Base-by-base conservation (phyloP, 1,140 invertebrate genomes). In the Bombus impatiens region DNA sequence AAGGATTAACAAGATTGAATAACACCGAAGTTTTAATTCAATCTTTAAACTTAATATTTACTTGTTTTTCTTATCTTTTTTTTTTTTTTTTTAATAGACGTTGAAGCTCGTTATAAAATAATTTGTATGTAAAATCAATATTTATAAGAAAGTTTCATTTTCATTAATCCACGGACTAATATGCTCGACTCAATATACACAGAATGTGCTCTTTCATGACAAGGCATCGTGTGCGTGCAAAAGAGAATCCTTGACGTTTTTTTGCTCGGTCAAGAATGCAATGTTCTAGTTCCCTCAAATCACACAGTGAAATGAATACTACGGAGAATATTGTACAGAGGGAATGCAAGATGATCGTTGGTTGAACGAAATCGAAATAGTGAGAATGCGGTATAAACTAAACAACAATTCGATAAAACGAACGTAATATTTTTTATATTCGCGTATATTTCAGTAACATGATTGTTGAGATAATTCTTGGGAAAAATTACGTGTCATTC, bases 201-300 rank as follows among this genome's bases (percentile, higher is more conserved):
- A 1, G 32, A 53, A 53, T 53, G 47, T 53, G 47, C 18, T 53
- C 18, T 53, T 53, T 53, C 47, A 53, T 22, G 47, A 53, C 47
- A 53, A 53, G 25, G 65, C 32, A 40, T 68, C 78, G 22, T 53
- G 15, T n/a, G 65, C 44, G 78, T n/a, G 65, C 44, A 53, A 80
- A 80, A 53, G 42, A 53, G 65, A 37, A 80, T 80, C 78, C 78
- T 80, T 53, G 65, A 40, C 28, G 44, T 37, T 80, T 80, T 37
- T 80, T 53, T 32, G 37, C 65, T 57, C 65, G 65, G 65, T 70
- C 78, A 70, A 80, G 78, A 81, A 70, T 71, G 78, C 78, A 22
- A 37, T 40, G 78, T 80, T 71, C 67, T 42, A 80, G 70, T 81
- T 81, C 35, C 9, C 44, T 53, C 37, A 22, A 71, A 37, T 47